A percentile compares a stretch with the other conserved stretches of the same genome.
Conservation (phyloP, 2,113 vertebrate species). For the Halcyon senegalensis region DNA sequence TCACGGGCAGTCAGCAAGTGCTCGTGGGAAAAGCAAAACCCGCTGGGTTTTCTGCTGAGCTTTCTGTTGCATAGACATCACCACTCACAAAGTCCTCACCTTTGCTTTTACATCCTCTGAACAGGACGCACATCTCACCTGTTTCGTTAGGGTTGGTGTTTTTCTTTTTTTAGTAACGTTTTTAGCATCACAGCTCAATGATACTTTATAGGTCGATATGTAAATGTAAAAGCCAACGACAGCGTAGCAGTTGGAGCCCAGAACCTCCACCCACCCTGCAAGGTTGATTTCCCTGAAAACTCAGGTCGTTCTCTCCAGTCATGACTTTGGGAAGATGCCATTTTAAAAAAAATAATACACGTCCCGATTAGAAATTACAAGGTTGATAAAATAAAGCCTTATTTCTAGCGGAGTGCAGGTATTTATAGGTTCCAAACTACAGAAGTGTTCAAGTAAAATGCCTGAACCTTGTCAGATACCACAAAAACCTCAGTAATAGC, state of each 20-base stretch:
- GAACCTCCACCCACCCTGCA: not conserved
- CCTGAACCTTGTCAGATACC: not conserved
- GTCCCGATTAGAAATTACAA: not conserved
- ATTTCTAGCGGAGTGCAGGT: not conserved
- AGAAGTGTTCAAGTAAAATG: not conserved
- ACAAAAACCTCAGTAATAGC: slow-evolving; percentile 6
- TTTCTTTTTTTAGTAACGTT: not conserved
- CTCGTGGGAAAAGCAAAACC: not conserved
- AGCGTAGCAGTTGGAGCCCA: not conserved
- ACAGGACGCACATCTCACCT: not conserved
- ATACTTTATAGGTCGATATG: not conserved
- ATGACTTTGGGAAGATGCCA: not conserved
- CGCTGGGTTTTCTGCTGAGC: not conserved
- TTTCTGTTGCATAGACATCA: not conserved
- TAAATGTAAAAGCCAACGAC: not conserved
- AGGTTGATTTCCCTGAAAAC: not conserved
- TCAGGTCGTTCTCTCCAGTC: not conserved
- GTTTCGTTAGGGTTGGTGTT: too few relatives aligned
- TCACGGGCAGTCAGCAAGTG: not conserved
- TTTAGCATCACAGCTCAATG: not conserved
- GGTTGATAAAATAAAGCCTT: not conserved
- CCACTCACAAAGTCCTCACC: not conserved
- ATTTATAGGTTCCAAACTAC: slow-evolving; percentile 8
- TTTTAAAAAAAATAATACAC: not conserved
- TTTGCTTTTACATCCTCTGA: not conserved